A percentile compares a stretch with the other conserved stretches of the same genome.
These are phyloP conservation scores for Rhinella marina DNA, from an alignment of 2,797 vertebrate genomes.

Conservation along the genomic window DNA sequence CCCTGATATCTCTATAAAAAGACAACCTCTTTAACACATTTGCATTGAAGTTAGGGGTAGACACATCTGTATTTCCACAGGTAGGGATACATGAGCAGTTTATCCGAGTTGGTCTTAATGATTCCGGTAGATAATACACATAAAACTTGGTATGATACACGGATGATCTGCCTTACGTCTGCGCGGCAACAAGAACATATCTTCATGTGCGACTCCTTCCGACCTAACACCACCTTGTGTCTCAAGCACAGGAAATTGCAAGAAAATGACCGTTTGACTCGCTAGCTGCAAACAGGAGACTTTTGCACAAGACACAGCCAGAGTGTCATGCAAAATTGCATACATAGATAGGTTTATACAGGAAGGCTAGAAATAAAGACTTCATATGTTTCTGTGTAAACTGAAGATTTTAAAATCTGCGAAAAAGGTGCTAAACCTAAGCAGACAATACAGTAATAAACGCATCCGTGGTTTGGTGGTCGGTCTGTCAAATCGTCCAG, in stretches of 20 bases:
- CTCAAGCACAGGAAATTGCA: conserved; percentile 20
- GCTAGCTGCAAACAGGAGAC: not conserved
- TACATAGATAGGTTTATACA: not conserved
- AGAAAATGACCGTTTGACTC: conserved; percentile 13
- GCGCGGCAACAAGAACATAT: not conserved
- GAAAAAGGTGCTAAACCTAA: not conserved
- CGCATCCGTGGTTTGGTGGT: not conserved
- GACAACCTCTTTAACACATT: too few species aligned
- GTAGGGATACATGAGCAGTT: not conserved
- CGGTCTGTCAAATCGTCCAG: not conserved
- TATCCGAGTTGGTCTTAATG: too few species aligned
- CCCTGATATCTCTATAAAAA: too few species aligned
- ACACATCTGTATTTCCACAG: too few species aligned
- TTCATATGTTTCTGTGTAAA: not conserved
- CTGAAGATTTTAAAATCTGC: not conserved
- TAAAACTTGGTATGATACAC: not conserved
- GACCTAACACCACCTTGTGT: not conserved
- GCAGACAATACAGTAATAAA: not conserved
- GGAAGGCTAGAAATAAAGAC: not conserved
- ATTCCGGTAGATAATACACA: not conserved
- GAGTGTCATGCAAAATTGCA: not conserved
- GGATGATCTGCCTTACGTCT: not conserved
- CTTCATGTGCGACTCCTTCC: not conserved
- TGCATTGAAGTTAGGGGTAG: too few species aligned
- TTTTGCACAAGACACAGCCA: not conserved